Conservation (phyloP, 2,113 vertebrate genomes). For the Centrocercus urophasianus region DNA sequence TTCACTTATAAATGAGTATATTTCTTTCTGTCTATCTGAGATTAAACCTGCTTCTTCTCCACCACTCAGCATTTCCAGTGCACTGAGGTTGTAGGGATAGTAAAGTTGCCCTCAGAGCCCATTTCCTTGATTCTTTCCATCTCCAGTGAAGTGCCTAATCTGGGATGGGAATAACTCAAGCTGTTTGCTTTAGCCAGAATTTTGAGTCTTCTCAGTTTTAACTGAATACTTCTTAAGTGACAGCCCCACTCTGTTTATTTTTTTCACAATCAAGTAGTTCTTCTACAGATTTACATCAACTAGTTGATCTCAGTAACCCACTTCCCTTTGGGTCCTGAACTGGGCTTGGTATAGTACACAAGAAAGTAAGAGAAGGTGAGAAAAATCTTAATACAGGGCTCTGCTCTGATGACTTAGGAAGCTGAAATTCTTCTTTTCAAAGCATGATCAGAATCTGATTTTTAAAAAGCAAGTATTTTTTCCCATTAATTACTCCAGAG, state of each 20-base stretch:
- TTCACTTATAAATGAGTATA: not conserved
- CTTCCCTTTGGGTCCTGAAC: not conserved
- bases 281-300: not conserved
- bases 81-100: accelerated
- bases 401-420: not conserved
- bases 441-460: not conserved
- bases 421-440: not conserved
- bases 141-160: not conserved
- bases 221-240: not conserved
- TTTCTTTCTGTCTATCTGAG: not conserved
- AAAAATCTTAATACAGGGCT: not conserved
- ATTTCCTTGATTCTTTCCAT: not conserved
- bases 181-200: not conserved
- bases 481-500: not conserved
- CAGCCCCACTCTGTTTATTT: not conserved
- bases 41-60: accelerated
- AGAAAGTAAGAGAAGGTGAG: not conserved
- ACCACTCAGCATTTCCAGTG: not conserved
- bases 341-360: accelerated
- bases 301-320: not conserved
- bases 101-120: not conserved
- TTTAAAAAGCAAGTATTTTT: accelerated
- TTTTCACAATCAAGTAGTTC: not conserved
- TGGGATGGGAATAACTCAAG: not conserved
- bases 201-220: not conserved